These are phyloP conservation scores for Acleris laterana DNA, from an alignment of 2,888 invertebrate species.

Conservation along the genomic window DNA sequence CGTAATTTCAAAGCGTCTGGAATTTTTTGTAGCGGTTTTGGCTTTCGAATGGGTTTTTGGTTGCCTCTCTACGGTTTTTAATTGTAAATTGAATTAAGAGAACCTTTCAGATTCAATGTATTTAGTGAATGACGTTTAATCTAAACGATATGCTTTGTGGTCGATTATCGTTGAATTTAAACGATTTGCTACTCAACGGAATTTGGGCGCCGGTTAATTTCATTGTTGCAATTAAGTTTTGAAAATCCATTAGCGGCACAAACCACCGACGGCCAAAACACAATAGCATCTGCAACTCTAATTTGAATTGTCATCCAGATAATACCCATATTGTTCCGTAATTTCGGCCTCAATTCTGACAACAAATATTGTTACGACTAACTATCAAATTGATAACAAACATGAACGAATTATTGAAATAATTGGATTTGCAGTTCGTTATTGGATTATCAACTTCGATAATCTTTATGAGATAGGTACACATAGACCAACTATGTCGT, in stretches of 20 bases:
- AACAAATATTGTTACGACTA: background rate
- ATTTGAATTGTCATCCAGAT: constrained; percentile 19
- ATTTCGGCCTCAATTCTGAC: background rate
- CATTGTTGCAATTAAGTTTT: constrained; percentile 12
- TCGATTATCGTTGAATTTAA: background rate
- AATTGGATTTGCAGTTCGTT: too few species aligned
- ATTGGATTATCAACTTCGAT: background rate
- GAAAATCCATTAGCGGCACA: constrained; percentile 10
- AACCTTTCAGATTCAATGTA: too few species aligned
- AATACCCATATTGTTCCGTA: background rate
- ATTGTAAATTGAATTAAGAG: too few species aligned
- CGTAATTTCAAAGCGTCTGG: constrained; percentile 2
- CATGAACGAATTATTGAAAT: too few species aligned
- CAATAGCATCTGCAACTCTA: constrained; percentile 2
- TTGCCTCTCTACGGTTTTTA: background rate
- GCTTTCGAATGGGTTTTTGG: constrained; percentile 8
- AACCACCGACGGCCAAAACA: constrained; percentile 11
- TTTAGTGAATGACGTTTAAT: too few species aligned
- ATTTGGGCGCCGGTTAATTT: background rate
- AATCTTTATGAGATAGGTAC: too few species aligned
- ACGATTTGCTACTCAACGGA: background rate
- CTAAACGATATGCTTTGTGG: too few species aligned
- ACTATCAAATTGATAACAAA: background rate
- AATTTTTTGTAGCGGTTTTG: constrained; percentile 5
- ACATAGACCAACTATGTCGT: too few species aligned